A percentile compares a stretch with the other conserved stretches of the same genome.
These are phyloP conservation scores for Drosophila longiperda DNA, from an alignment of 2,888 invertebrate species.

Conservation along the genomic window DNA sequence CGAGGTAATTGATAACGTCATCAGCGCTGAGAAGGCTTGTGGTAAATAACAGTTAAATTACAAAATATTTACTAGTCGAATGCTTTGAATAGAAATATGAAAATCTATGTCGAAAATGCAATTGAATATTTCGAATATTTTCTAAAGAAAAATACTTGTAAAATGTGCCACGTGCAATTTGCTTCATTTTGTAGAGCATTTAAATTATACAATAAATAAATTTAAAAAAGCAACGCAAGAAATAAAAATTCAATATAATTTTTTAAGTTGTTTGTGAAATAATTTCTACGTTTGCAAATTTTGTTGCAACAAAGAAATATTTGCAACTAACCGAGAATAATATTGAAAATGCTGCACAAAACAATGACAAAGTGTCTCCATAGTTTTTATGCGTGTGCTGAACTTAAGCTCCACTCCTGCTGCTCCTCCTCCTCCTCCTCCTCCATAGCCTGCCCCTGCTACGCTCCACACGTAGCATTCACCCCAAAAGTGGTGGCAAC, in stretches of 20 bases:
- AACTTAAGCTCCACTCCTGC: slow-evolving; percentile 17
- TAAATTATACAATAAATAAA: background rate
- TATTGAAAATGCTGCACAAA: slow-evolving; percentile 4
- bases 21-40: slow-evolving; percentile 3
- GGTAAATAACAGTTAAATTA: slow-evolving; percentile 5
- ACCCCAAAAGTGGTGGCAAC: slow-evolving; percentile 16
- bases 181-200: background rate
- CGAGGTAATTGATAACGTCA: slow-evolving; percentile 41
- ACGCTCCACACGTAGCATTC: background rate
- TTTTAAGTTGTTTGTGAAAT: background rate
- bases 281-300: background rate
- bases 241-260: background rate
- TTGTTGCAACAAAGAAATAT: background rate
- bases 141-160: too few species aligned
- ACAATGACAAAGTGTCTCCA: slow-evolving; percentile 28
- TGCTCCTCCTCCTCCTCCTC: background rate
- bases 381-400: slow-evolving; percentile 27
- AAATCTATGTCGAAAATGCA: background rate
- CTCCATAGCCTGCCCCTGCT: background rate
- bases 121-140: background rate
- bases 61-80: background rate
- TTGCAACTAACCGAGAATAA: slow-evolving; percentile 1
- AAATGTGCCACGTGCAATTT: background rate
- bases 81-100: too few species aligned
- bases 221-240: background rate